phyloP scores from a whole-genome alignment of 2,113 vertebrate genomes.

The Balaeniceps rex region DNA sequence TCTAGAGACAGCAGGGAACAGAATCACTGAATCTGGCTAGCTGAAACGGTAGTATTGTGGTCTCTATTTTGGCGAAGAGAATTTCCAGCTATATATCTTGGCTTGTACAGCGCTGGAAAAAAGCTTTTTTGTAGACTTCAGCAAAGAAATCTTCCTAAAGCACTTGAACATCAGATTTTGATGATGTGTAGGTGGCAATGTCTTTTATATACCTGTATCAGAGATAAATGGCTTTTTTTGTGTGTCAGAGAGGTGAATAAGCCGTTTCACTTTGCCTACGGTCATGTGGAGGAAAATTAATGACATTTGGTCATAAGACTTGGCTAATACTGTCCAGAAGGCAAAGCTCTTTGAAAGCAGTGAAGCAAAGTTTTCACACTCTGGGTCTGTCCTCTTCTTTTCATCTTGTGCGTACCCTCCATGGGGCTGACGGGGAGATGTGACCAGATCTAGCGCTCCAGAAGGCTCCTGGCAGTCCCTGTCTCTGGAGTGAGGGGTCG shows the following conservation, averaged over 20 bases:
- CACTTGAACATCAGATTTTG: not conserved
- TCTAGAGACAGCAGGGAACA: not conserved
- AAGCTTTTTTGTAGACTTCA: not conserved
- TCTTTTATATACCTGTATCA: not conserved
- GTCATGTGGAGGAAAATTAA: not conserved
- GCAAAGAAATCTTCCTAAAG: not conserved
- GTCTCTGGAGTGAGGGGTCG: accelerated
- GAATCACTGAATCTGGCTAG: not conserved
- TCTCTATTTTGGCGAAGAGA: not conserved
- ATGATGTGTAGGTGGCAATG: not conserved
- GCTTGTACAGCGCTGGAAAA: not conserved
- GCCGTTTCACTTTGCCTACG: not conserved
- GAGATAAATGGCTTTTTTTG: not conserved
- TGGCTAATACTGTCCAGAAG: not conserved
- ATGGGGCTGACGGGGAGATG: accelerated
- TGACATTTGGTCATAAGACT: not conserved
- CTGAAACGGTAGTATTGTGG: not conserved
- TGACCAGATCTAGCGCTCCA: not conserved
- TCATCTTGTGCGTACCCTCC: not conserved
- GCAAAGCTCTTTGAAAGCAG: not conserved
- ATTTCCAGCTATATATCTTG: not conserved
- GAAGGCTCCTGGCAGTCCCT: not conserved
- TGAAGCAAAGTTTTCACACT: not conserved
- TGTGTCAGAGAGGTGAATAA: not conserved
- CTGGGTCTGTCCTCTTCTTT: not conserved